Base-by-base conservation (phyloP, 2,797 vertebrate genomes). In the Cichlasoma orientale region DNA sequence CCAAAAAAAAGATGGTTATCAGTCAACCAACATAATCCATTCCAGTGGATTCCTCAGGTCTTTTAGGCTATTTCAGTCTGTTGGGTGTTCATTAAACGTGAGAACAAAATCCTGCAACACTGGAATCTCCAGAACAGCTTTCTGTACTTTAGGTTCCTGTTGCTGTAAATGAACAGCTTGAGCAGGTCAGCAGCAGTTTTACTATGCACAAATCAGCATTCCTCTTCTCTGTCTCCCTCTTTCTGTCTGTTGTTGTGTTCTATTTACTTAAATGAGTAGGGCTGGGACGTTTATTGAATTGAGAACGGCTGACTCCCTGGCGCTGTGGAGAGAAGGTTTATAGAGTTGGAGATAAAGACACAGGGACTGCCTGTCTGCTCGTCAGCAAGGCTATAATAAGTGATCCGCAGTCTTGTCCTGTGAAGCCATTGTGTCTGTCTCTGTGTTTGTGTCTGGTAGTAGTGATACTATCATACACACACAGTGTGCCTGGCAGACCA, bases 281-380 rank as follows among this genome's bases (percentile, higher is more conserved):
- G 82, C 70, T 72, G 76, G 59, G 78, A 77, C 6, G 63, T 88
- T 87, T 82, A 86, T 88, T 88, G 75, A 89, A 88, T 84, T 86
- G 83, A 79, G 87, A 68, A 77, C 68, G 83, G 44, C 83, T 84
- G 84, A 73, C 79, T 86, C 80, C 86, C 11, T 3, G 66, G 78
- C 4, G 14, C 82, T 79, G 72, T 36, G 69, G 71, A 59, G 79
- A 78, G 54, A 72, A 36, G 78, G 82, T 92, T 92, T 92, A 88
- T 83, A 54, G 84, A 79, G 73, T n/a, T 77, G 71, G n/a, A 93
- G 92, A 91, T 90, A 93, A 88, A 92, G 85, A 88, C 61, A 86
- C 72, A 78, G 82, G 83, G 85, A 84, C 80, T 70, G 82, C 82
- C 76, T 93, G 90, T 88, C 83, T 91, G 80, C 86, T 56, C 56